Conservation (phyloP, 2,113 vertebrate genomes). For the Nothocercus nigrocapillus region DNA sequence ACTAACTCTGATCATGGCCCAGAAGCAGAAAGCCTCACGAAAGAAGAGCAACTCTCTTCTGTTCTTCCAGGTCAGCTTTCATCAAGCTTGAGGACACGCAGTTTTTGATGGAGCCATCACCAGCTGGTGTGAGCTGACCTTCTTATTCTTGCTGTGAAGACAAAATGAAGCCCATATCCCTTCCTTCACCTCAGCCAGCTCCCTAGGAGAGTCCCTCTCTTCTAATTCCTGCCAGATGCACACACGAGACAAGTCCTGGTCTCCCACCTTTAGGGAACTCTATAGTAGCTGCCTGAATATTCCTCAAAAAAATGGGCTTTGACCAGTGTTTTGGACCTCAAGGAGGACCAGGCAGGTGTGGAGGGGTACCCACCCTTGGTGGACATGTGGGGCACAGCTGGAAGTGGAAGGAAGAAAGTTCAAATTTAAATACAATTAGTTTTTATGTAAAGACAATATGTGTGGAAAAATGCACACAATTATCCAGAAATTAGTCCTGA, state of each 20-base stretch:
- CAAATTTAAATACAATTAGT: neutral
- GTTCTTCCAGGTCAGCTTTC: neutral
- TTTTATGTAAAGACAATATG: neutral
- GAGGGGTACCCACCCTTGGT: neutral
- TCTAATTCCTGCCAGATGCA: neutral
- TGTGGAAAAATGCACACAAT: neutral
- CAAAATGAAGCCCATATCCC: too few relatives aligned
- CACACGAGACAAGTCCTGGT: neutral
- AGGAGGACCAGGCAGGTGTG: neutral
- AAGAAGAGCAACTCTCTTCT: neutral
- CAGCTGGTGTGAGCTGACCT: neutral
- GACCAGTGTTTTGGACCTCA: neutral
- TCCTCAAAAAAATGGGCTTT: neutral
- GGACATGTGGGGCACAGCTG: neutral
- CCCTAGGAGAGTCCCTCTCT: neutral
- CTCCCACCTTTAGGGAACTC: neutral
- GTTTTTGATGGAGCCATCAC: neutral
- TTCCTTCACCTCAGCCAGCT: neutral
- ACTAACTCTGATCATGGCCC: neutral
- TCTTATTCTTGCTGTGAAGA: neutral
- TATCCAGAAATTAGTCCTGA: neutral
- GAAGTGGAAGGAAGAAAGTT: neutral
- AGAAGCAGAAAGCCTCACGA: neutral
- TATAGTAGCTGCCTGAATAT: neutral
- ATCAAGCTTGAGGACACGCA: neutral